Base-by-base conservation (phyloP, 2,888 invertebrate species). In the Tetheella fluctuosa region DNA sequence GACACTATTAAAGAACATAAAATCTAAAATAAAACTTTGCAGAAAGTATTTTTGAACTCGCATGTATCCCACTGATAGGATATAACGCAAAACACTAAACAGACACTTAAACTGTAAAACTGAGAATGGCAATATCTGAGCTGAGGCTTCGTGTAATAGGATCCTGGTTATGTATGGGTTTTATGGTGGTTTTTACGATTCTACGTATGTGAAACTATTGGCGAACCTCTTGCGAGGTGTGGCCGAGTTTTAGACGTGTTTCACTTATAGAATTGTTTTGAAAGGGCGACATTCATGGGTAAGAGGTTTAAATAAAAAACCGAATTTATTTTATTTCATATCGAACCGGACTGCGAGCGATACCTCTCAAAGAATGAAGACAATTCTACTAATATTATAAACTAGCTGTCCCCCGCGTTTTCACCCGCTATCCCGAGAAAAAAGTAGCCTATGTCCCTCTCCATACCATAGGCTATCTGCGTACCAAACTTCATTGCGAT, bases 141-240 rank as follows among this genome's bases (percentile, higher is more conserved):
- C 20, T 20, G 20, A 10, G 63, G 65, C 56, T 57, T 58, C 58
- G 67, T 39, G 83, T 84, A 85, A 86, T 85, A 78, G 85, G 81
- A 80, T 84, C 80, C 75, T 77, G 77, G 80, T 77, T 79, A 80
- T 82, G 82, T 81, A 80, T 83, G 79, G 68, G 64, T 76, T 88
- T 89, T 89, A 89, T 84, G 82, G 77, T 70, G 65, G 64, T 69
- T 80, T 88, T 89, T 89, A 89, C 84, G 88, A 86, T 76, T 70
- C 20, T 10, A 48, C 48, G 48, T 48, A 48, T 48, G 48, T 10
- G 48, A 48, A 20, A 48, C 17, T 20, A 20, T 10, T 48, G 48
- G 48, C 48, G 48, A 20, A 48, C 17, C 48, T 17, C 20, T 20
- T 20, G 20, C 48, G 48, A 66, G 75, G 70, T 42, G 72, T 39